Percentiles rank a stretch among this genome's conserved stretches.
Conservation (phyloP, 2,888 invertebrate genomes). For the Drosophila infuscata region DNA sequence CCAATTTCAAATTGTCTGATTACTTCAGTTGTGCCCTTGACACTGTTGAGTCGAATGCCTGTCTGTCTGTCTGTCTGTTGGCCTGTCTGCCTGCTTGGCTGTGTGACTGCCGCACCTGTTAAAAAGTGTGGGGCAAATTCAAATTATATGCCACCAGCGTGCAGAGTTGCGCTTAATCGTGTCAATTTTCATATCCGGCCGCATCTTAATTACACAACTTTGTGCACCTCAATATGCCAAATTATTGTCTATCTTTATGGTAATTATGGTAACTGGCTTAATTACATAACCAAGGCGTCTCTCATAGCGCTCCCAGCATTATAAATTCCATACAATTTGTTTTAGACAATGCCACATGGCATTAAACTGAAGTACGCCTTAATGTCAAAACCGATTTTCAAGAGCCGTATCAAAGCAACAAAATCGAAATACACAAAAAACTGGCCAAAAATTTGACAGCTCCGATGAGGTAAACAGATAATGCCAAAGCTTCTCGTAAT, state of each 20-base stretch:
- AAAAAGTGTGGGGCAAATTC: conserved; percentile 16
- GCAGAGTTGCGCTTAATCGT: conserved; percentile 45
- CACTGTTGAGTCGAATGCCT: conserved; percentile 22
- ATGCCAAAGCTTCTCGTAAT: conserved; percentile 12
- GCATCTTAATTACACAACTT: conserved; percentile 56
- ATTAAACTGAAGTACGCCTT: conserved; percentile 61
- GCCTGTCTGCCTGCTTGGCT: background rate
- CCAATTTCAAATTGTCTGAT: conserved; percentile 39
- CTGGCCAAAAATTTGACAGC: conserved; percentile 27
- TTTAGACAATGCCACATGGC: conserved; percentile 49
- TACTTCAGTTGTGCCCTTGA: conserved; percentile 44
- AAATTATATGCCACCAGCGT: conserved; percentile 55
- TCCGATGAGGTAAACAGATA: conserved; percentile 17
- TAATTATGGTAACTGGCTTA: conserved; percentile 73
- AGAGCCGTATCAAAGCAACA: conserved; percentile 31
- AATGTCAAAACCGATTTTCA: conserved; percentile 64
- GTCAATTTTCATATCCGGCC: conserved; percentile 68
- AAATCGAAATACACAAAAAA: conserved; percentile 1
- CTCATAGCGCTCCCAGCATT: conserved; percentile 15
- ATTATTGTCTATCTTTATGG: conserved; percentile 67
- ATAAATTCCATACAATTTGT: conserved; percentile 50
- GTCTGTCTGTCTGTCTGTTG: background rate
- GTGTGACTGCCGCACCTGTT: conserved; percentile 44
- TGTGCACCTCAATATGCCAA: conserved; percentile 52
- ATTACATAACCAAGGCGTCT: conserved; percentile 58